phyloP scores from a whole-genome alignment of 1,140 invertebrate genomes.

The Dufourea novaeangliae region DNA sequence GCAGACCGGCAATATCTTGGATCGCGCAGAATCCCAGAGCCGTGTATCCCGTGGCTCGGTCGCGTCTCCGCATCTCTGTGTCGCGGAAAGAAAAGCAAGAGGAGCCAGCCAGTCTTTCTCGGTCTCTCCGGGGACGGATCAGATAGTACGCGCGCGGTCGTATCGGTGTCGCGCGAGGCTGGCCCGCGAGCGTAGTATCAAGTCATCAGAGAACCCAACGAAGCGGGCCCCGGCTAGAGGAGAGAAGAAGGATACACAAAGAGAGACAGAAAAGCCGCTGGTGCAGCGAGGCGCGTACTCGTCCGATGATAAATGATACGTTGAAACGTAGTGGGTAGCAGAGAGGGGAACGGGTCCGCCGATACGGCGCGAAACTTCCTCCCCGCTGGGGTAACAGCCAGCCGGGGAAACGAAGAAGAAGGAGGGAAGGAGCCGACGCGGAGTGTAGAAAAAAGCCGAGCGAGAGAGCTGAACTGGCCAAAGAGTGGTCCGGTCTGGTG shows the following conservation, averaged over 20 bases:
- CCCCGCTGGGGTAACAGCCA: conserved; percentile 55
- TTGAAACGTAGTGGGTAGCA: conserved; percentile 58
- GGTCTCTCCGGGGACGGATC: not conserved
- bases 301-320: conserved; percentile 67
- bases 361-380: conserved; percentile 73
- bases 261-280: not conserved
- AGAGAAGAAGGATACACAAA: no score
- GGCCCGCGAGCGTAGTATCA: conserved; percentile 41
- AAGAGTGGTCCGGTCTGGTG: conserved; percentile 39
- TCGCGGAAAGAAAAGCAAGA: not conserved
- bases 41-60: conserved; percentile 7
- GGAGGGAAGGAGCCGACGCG: not conserved
- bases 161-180: conserved; percentile 58
- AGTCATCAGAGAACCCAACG: conserved; percentile 47
- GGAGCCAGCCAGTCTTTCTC: not conserved
- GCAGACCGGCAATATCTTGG: conserved; percentile 22
- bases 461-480: conserved; percentile 45
- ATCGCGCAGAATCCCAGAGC: conserved; percentile 40
- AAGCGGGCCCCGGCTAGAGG: not conserved
- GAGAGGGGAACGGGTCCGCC: conserved; percentile 45
- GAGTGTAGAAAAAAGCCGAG: conserved; percentile 6
- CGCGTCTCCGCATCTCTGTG: not conserved
- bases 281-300: conserved; percentile 24
- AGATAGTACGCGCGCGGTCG: conserved; percentile 19
- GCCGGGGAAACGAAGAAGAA: conserved; percentile 15